Evolutionary conservation across 2,113 vertebrate species (phyloP).

Genomic region (Uria aalge): DNA sequence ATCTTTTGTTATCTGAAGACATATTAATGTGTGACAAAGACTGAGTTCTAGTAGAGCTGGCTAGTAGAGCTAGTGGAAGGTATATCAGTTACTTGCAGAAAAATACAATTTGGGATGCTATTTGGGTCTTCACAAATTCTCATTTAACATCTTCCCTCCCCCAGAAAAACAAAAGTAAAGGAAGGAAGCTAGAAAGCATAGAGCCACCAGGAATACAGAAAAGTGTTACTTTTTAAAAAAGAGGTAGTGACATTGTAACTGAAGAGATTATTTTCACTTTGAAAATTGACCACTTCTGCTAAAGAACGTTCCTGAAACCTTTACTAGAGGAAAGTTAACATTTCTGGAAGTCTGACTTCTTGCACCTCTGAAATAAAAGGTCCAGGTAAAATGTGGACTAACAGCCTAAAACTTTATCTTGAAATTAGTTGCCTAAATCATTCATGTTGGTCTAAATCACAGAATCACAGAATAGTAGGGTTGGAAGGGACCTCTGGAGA

Average conservation of each 20-base stretch:
- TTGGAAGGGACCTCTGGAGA: too few species aligned
- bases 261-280: background rate
- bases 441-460: background rate
- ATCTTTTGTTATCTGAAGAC: background rate
- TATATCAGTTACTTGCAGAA: background rate
- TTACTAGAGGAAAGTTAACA: background rate
- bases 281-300: background rate
- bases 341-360: background rate
- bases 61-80: background rate
- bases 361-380: background rate
- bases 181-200: background rate
- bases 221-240: background rate
- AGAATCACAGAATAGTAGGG: too few species aligned
- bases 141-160: background rate
- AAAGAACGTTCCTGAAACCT: background rate
- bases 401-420: background rate
- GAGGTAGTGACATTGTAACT: background rate
- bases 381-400: background rate
- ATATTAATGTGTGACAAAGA: background rate
- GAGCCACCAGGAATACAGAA: background rate
- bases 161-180: background rate
- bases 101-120: background rate
- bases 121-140: background rate
- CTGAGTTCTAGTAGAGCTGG: background rate
- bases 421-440: background rate